phyloP scores from a whole-genome alignment of 2,113 vertebrate genomes.

The Vombatus ursinus region DNA sequence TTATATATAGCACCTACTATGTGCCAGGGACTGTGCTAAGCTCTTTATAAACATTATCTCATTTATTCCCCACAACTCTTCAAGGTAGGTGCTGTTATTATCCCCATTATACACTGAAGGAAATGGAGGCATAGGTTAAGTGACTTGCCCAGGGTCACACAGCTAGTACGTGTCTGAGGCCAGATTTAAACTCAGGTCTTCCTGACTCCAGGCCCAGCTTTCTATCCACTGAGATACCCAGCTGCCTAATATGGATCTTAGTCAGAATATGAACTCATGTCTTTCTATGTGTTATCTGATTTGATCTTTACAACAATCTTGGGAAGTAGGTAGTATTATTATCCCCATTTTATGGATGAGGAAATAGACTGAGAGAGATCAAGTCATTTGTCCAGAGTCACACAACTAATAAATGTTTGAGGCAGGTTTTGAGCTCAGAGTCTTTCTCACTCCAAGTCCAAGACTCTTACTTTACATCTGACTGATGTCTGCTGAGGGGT shows the following conservation, averaged over 20 bases:
- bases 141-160: neutral
- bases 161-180: neutral
- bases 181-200: neutral
- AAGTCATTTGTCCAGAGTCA: neutral
- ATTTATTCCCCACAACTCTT: neutral
- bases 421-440: neutral
- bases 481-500: neutral
- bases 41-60: neutral
- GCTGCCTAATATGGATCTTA: neutral
- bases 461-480: neutral
- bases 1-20: neutral
- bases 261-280: neutral
- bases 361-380: neutral
- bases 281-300: neutral
- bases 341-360: neutral
- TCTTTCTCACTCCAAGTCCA: neutral
- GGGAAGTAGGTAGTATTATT: neutral
- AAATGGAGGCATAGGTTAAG: neutral
- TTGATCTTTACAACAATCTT: neutral
- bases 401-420: neutral
- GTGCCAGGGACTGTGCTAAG: neutral
- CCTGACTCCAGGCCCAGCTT: neutral
- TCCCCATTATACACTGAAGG: neutral
- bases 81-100: neutral
- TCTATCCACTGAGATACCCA: neutral